Conservation (phyloP, 1,140 invertebrate species). For the Choristoneura fumiferana region DNA sequence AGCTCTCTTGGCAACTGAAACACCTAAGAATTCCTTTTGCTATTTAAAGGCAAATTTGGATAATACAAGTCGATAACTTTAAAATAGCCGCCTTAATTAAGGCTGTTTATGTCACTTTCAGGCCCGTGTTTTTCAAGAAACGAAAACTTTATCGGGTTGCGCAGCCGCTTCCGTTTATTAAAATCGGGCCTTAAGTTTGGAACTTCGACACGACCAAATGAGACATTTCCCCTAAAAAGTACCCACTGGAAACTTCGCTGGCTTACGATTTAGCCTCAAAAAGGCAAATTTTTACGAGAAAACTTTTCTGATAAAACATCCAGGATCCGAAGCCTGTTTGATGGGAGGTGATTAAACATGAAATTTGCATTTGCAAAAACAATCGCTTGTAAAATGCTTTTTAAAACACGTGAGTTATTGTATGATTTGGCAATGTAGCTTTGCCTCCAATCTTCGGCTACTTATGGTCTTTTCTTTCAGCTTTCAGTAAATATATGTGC, state of each 20-base stretch:
- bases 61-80: too few relatives aligned
- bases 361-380: constrained; percentile 45
- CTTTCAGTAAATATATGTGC: background rate
- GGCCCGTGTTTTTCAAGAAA: constrained; percentile 21
- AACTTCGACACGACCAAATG: constrained; percentile 38
- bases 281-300: constrained; percentile 52
- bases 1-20: background rate
- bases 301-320: constrained; percentile 52
- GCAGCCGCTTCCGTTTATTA: constrained; percentile 42
- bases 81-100: constrained; percentile 1
- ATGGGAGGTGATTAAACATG: constrained; percentile 42
- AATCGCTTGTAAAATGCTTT: constrained; percentile 2
- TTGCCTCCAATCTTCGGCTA: too few relatives aligned
- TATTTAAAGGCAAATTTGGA: background rate
- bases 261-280: constrained; percentile 45
- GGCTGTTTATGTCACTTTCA: constrained; percentile 8
- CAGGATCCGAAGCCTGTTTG: constrained; percentile 26
- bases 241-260: constrained; percentile 34
- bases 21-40: background rate
- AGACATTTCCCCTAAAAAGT: constrained; percentile 38
- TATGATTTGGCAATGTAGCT: too few relatives aligned
- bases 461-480: too few relatives aligned
- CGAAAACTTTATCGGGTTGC: constrained; percentile 31
- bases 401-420: too few relatives aligned
- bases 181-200: constrained; percentile 42